These are phyloP conservation scores for Cyaniris semiargus DNA, from an alignment of 2,888 invertebrate genomes.

Conservation along the genomic window DNA sequence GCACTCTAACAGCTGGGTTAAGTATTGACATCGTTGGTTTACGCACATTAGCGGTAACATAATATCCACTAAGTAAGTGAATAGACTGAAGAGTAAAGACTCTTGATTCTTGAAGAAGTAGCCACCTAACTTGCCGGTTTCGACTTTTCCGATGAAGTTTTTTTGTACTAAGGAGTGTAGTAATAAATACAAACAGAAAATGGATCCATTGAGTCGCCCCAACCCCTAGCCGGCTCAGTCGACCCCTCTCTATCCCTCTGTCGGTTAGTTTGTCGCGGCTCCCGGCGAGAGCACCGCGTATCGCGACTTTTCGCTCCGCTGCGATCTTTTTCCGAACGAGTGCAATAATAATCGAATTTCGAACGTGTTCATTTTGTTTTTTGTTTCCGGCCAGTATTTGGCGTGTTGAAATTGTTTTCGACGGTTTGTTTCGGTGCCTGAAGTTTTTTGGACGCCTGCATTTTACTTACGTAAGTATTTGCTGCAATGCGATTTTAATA, in stretches of 20 bases:
- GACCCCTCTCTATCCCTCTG: slow-evolving; percentile 45
- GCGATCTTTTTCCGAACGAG: slow-evolving; percentile 67
- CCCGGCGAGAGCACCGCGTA: slow-evolving; percentile 49
- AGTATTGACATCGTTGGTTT: too few relatives aligned
- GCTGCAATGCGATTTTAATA: slow-evolving; percentile 69
- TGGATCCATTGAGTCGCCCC: slow-evolving; percentile 48
- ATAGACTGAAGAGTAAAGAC: too few relatives aligned
- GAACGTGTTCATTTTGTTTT: slow-evolving; percentile 44
- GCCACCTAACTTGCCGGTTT: background rate
- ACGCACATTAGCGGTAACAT: too few relatives aligned
- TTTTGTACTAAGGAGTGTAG: slow-evolving; percentile 19
- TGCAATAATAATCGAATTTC: slow-evolving; percentile 64
- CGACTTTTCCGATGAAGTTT: slow-evolving; percentile 2
- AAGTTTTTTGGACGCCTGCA: slow-evolving; percentile 47
- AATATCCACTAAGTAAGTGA: too few relatives aligned
- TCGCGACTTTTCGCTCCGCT: slow-evolving; percentile 44
- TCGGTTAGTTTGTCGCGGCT: slow-evolving; percentile 58
- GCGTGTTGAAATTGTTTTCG: slow-evolving; percentile 50
- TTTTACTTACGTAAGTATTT: slow-evolving; percentile 74
- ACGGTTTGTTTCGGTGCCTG: slow-evolving; percentile 49
- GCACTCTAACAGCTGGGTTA: too few relatives aligned
- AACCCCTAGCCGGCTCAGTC: slow-evolving; percentile 54
- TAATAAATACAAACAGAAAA: slow-evolving; percentile 43
- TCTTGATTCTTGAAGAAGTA: background rate
- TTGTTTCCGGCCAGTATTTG: slow-evolving; percentile 47